A percentile compares a stretch with the other conserved stretches of the same genome.
These are phyloP conservation scores for Acrocephalus arundinaceus DNA, from an alignment of 2,113 vertebrate species.

Conservation along the genomic window DNA sequence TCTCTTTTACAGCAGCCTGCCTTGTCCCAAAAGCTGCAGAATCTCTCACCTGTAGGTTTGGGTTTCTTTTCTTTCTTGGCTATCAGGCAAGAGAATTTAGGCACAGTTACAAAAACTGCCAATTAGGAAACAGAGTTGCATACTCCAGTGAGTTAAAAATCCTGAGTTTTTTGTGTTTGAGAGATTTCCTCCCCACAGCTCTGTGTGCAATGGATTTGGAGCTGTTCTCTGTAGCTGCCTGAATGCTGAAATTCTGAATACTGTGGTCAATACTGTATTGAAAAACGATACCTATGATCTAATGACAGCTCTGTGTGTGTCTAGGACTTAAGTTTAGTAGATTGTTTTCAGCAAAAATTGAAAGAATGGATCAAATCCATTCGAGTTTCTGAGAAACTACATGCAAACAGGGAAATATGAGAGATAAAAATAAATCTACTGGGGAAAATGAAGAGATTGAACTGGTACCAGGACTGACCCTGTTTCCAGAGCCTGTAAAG, in stretches of 20 bases:
- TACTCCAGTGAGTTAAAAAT: background rate
- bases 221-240: background rate
- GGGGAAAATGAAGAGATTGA: background rate
- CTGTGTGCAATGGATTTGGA: background rate
- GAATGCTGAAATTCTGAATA: conserved; percentile 4
- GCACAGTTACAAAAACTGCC: background rate
- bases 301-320: background rate
- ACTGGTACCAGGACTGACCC: background rate
- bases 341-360: background rate
- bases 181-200: background rate
- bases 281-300: background rate
- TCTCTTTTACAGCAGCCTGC: background rate
- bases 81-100: background rate
- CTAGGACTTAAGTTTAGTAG: background rate
- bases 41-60: background rate
- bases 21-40: background rate
- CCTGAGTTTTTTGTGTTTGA: background rate
- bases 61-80: background rate
- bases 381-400: background rate
- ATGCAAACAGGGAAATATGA: background rate
- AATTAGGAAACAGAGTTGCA: background rate
- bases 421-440: background rate
- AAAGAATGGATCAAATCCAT: background rate
- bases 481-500: background rate
- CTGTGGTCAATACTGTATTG: conserved; percentile 3